phyloP scores from a whole-genome alignment of 1,140 invertebrate genomes.

The Microplitis demolitor region DNA sequence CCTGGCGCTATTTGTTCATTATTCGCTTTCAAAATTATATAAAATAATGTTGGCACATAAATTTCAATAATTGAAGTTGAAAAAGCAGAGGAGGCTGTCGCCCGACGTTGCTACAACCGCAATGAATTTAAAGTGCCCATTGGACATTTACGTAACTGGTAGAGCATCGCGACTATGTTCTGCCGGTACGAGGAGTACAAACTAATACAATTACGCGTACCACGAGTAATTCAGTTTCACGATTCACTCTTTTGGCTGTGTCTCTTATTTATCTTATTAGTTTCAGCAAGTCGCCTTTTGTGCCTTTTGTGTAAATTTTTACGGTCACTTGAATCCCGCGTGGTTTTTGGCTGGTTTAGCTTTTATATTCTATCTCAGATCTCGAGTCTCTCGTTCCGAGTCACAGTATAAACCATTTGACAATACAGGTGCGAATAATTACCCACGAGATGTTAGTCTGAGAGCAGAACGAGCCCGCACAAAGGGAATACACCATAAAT shows the following conservation, averaged over 20 bases:
- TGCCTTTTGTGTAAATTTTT: background rate
- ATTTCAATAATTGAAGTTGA: conserved; percentile 42
- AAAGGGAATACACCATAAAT: conserved; percentile 26
- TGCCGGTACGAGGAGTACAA: no score
- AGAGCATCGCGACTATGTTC: conserved; percentile 27
- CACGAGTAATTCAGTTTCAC: conserved; percentile 46
- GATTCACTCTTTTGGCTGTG: background rate
- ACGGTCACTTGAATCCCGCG: no score
- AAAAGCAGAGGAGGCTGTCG: conserved; percentile 19
- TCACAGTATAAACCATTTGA: background rate
- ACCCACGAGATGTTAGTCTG: conserved; percentile 13
- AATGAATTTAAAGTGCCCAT: conserved; percentile 40
- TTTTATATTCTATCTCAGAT: background rate
- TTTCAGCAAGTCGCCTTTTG: conserved; percentile 16
- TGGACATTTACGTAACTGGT: conserved; percentile 40
- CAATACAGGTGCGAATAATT: conserved; percentile 30
- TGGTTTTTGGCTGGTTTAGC: background rate
- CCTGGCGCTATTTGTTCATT: no score
- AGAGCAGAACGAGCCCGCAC: conserved; percentile 8
- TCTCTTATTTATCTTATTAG: conserved; percentile 16
- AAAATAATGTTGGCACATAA: conserved; percentile 30
- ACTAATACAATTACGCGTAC: conserved; percentile 47
- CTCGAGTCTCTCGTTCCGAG: background rate
- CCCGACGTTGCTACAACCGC: conserved; percentile 22
- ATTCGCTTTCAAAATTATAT: no score